A percentile compares a stretch with the other conserved stretches of the same genome.
Conservation (phyloP, 2,888 invertebrate species). For the Podotricha telesiphe region DNA sequence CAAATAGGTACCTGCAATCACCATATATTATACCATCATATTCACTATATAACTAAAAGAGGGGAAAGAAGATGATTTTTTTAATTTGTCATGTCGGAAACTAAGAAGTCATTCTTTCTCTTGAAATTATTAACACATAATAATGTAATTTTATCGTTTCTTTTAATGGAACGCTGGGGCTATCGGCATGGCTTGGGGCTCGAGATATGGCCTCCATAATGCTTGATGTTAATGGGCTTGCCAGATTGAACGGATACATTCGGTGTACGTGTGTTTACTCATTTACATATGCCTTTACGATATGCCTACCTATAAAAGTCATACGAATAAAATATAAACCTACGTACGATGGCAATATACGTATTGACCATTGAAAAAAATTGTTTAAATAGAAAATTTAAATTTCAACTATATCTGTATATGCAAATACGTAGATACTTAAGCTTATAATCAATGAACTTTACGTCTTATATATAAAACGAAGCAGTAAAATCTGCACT, state of each 20-base stretch:
- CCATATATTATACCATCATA: conserved; percentile 31
- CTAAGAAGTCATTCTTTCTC: conserved; percentile 65
- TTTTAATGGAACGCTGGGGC: conserved; percentile 79
- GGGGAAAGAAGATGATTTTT: conserved; percentile 60
- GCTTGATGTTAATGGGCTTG: conserved; percentile 74
- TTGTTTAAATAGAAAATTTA: conserved; percentile 30
- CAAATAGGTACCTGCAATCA: conserved; percentile 9
- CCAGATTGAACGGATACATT: conserved; percentile 49
- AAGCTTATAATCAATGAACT: conserved; percentile 3
- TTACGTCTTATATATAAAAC: not conserved
- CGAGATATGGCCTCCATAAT: conserved; percentile 74
- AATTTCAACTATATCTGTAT: not conserved
- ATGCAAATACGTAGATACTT: not conserved
- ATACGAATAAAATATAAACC: conserved; percentile 34
- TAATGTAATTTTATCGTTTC: conserved; percentile 81
- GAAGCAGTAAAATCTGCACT: not conserved
- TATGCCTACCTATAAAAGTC: conserved; percentile 39
- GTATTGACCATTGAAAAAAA: conserved; percentile 29
- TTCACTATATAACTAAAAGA: conserved; percentile 52
- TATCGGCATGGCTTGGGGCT: conserved; percentile 68
- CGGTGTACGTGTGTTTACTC: conserved; percentile 33
- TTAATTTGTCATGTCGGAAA: conserved; percentile 66
- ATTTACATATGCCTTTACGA: conserved; percentile 41
- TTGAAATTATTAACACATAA: conserved; percentile 83
- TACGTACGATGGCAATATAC: conserved; percentile 34